Conservation (phyloP, 1,140 invertebrate species). For the Zaprionus vittiger region DNA sequence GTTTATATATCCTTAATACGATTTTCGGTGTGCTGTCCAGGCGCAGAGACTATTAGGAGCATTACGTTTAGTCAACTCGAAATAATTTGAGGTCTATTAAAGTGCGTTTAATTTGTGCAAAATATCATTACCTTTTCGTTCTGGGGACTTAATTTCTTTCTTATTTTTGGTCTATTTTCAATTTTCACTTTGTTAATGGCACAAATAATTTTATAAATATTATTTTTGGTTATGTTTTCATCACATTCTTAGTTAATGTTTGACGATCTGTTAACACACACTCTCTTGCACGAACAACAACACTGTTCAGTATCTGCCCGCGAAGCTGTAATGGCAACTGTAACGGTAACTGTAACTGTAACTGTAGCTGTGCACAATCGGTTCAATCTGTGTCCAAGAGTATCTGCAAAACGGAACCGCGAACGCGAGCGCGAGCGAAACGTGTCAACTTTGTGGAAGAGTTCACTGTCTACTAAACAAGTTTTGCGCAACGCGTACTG, state of each 20-base stretch:
- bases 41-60: not conserved
- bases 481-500: slow-evolving; percentile 56
- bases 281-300: slow-evolving; percentile 1
- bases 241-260: slow-evolving; percentile 1
- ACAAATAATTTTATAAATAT: not conserved
- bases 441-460: slow-evolving; percentile 78
- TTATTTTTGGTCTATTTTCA: not conserved
- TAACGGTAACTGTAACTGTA: slow-evolving; percentile 8
- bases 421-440: slow-evolving; percentile 70
- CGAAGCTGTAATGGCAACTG: not conserved
- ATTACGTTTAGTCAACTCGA: slow-evolving; percentile 3
- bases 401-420: slow-evolving; percentile 25
- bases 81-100: slow-evolving; percentile 10
- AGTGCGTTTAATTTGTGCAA: slow-evolving; percentile 15
- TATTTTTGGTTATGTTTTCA: not conserved
- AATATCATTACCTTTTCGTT: slow-evolving; percentile 1
- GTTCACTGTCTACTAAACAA: slow-evolving; percentile 83
- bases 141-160: not conserved
- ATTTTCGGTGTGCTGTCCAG: slow-evolving; percentile 45
- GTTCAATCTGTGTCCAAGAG: not conserved
- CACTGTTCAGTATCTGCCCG: slow-evolving; percentile 1
- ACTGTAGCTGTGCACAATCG: slow-evolving; percentile 8
- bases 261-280: not conserved
- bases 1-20: slow-evolving; percentile 63
- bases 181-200: not conserved